Evolutionary conservation across 2,797 vertebrate genomes (phyloP), one percentile per base, ranked within the genome.

Genomic region (Micromesistius poutassou): DNA sequence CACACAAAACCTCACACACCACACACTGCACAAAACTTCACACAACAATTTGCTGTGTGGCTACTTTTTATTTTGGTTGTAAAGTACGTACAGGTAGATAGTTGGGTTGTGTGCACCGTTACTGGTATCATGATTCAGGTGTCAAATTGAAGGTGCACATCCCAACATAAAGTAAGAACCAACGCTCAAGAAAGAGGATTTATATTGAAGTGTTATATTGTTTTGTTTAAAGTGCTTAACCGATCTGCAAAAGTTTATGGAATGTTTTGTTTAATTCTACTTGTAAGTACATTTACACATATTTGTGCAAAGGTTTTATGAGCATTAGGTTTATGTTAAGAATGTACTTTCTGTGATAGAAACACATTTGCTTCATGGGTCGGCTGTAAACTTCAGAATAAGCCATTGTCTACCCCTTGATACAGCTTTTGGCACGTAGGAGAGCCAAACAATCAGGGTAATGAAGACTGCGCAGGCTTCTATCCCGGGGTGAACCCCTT

Each of bases 401-500:
- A 73, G n/a, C 33, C 33, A 1, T 35, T 0, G 5, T 25, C 33
- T 13, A n/a, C 36, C 36, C 33, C 30, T 31, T 72, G 7, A 16
- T 72, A 2, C 19, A 77, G 76, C 70, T 77, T n/a, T 40, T 77
- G 76, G 76, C 1, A 50, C 28, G 10, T 5, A 5, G 76, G 76
- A 72, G 76, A 77, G n/a, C 76, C 76, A 7, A 77, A 77, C 30
- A n/a, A 77, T 16, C 1, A 4, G 2, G n/a, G 25, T 14, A n/a
- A 72, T 3, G 76, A 77, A 55, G 76, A 72, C 70, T 77, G 76
- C 25, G 76, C 42, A 35, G 93, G 90, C 1, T 22, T 75, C 1
- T 92, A 90, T 83, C 89, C 91, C 36, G 81, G 73, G 73, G 0
- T 0, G 0, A 89, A 93, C 79, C 88, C 85, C 22, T 87, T 91